Percentiles rank a stretch among this genome's conserved stretches.
These are phyloP conservation scores for Ditula angustiorana DNA, from an alignment of 2,888 invertebrate genomes.

Conservation along the genomic window DNA sequence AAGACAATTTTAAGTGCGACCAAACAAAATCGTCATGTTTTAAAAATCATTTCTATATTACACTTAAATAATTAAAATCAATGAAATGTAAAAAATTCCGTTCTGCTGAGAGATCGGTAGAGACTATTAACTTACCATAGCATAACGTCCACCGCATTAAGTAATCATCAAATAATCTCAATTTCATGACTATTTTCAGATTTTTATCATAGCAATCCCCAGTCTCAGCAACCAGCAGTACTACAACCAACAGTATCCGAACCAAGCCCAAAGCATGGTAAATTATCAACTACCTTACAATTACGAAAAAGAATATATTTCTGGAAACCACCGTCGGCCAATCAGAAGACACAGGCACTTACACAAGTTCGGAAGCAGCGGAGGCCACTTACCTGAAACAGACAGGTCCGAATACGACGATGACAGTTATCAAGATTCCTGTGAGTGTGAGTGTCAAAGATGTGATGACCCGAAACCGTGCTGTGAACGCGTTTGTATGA, in stretches of 20 bases:
- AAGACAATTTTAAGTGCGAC: too few species aligned
- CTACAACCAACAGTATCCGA: conserved; percentile 9
- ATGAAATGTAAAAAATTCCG: too few species aligned
- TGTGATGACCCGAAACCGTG: conserved; percentile 36
- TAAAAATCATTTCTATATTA: too few species aligned
- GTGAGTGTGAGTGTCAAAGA: conserved; percentile 38
- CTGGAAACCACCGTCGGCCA: background rate
- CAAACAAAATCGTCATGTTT: too few species aligned
- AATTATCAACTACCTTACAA: background rate
- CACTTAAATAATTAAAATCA: too few species aligned
- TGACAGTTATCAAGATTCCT: background rate
- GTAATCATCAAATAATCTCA: too few species aligned
- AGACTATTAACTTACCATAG: too few species aligned
- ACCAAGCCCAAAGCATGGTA: background rate
- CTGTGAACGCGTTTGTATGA: conserved; percentile 26
- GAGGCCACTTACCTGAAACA: background rate
- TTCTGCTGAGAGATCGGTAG: too few species aligned
- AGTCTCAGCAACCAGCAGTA: conserved; percentile 10
- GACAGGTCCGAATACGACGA: background rate
- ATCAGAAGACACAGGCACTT: background rate
- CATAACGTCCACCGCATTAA: background rate
- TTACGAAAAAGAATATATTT: background rate
- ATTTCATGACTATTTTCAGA: background rate
- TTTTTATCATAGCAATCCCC: conserved; percentile 14
- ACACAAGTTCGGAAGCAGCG: background rate